Percentiles rank a stretch among this genome's conserved stretches.
phyloP scores from a whole-genome alignment of 2,888 invertebrate species.

The Cheilosia scutellata region DNA sequence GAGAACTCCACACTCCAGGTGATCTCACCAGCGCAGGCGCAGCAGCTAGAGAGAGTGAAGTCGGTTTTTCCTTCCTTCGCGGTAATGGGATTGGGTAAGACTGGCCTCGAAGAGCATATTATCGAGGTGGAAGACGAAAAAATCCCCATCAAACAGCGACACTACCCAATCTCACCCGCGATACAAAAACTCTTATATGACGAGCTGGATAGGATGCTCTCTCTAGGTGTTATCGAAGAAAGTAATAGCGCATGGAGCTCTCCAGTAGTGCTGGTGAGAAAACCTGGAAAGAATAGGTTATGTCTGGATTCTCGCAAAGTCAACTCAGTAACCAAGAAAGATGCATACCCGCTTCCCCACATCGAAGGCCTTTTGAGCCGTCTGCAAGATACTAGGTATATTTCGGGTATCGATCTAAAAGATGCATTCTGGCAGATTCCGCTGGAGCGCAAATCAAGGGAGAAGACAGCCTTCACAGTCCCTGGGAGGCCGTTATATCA shows the following conservation, averaged over 20 bases:
- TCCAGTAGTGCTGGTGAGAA: too few relatives aligned
- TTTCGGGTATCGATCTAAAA: background rate
- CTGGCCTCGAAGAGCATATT: too few relatives aligned
- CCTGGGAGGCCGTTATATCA: background rate
- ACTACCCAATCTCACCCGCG: too few relatives aligned
- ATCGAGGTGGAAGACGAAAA: too few relatives aligned
- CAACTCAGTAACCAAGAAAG: too few relatives aligned
- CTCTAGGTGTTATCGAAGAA: background rate
- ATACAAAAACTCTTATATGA: background rate
- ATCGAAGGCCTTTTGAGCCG: conserved; percentile 4
- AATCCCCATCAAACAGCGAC: too few relatives aligned
- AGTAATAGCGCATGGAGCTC: background rate
- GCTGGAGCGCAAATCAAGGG: background rate
- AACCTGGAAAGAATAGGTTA: too few relatives aligned
- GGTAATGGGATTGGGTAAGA: too few relatives aligned
- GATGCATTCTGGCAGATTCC: conserved; percentile 32
- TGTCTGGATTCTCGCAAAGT: too few relatives aligned
- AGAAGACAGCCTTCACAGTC: conserved; percentile 18
- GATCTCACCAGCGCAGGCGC: too few relatives aligned
- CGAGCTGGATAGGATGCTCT: background rate
- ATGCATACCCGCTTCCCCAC: background rate
- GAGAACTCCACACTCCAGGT: background rate
- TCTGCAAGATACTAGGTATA: background rate
- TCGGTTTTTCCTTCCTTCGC: too few relatives aligned
- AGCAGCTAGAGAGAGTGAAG: too few relatives aligned